Evolutionary conservation across 1,140 invertebrate species (phyloP).

Genomic region (Palaemon carinicauda): DNA sequence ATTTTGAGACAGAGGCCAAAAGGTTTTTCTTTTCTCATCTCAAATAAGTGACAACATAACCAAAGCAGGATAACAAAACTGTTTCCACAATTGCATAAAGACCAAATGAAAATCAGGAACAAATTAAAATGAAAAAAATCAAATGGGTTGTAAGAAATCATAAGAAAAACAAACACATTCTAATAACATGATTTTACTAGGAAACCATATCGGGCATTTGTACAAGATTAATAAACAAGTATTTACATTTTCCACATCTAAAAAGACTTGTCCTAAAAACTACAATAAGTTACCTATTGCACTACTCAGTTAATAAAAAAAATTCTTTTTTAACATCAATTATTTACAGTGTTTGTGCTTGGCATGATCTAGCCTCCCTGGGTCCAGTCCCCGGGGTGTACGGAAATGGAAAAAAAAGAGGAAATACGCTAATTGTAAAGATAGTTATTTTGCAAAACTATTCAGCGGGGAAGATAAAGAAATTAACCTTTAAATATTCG

Average conservation of each 20-base stretch:
- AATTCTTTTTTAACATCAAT: neutral
- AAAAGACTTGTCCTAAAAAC: conserved; percentile 22
- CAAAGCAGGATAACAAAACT: too few relatives aligned
- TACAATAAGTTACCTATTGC: conserved; percentile 55
- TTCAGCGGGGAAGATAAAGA: too few relatives aligned
- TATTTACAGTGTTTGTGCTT: conserved; percentile 48
- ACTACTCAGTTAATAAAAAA: conserved; percentile 55
- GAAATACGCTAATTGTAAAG: too few relatives aligned
- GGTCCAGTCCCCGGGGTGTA: neutral
- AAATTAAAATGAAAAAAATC: neutral
- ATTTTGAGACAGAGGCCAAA: too few relatives aligned
- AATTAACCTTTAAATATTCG: too few relatives aligned
- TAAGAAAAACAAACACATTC: neutral
- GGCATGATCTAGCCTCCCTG: neutral
- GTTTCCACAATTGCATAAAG: too few relatives aligned
- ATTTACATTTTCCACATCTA: conserved; percentile 22
- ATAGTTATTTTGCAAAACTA: too few relatives aligned
- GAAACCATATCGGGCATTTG: conserved; percentile 40
- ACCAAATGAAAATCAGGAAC: neutral
- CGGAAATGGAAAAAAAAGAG: neutral
- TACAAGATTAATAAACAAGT: conserved; percentile 48
- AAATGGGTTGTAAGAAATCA: neutral
- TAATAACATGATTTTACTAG: conserved; percentile 42
- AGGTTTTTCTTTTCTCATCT: too few relatives aligned
- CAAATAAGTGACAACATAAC: too few relatives aligned